Conservation (phyloP, 2,797 vertebrate species). For the Triplophysa yarkandensis region DNA sequence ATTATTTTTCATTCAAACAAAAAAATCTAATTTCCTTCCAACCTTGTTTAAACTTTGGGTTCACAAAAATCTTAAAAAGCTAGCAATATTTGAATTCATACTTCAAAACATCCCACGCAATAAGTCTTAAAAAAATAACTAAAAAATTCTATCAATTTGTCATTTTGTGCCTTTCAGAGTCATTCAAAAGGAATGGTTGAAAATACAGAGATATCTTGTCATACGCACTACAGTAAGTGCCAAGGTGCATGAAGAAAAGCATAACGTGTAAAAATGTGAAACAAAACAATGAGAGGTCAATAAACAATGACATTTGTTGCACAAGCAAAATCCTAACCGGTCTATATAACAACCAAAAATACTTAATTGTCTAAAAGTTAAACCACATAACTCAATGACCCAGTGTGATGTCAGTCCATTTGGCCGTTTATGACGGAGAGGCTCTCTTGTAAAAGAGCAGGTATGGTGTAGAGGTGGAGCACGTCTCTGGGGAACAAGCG, state of each 20-base stretch:
- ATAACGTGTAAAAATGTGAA: slow-evolving; percentile 4
- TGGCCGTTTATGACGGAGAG: slow-evolving; percentile 49
- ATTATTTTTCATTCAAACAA: slow-evolving; percentile 8
- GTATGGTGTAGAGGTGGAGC: slow-evolving; percentile 93
- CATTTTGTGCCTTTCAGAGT: slow-evolving; percentile 19
- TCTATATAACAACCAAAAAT: neutral
- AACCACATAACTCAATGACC: neutral
- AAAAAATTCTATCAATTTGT: no score
- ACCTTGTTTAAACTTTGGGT: neutral
- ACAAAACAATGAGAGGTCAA: neutral
- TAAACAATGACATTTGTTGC: slow-evolving; percentile 13
- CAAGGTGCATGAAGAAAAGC: slow-evolving; percentile 54
- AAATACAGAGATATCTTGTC: slow-evolving; percentile 23
- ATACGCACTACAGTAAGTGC: slow-evolving; percentile 56
- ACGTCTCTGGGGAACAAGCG: slow-evolving; percentile 86
- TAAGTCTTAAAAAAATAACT: slow-evolving; percentile 24
- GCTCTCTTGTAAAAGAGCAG: slow-evolving; percentile 93
- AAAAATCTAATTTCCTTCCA: neutral
- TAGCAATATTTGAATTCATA: slow-evolving; percentile 7
- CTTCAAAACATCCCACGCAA: slow-evolving; percentile 18
- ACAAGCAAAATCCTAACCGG: neutral
- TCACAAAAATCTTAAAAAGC: neutral
- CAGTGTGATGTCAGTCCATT: neutral
- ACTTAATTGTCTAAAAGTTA: slow-evolving; percentile 3
- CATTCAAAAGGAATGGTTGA: slow-evolving; percentile 37